phyloP scores from a whole-genome alignment of 2,888 invertebrate species.

The Drosophila macrospina region DNA sequence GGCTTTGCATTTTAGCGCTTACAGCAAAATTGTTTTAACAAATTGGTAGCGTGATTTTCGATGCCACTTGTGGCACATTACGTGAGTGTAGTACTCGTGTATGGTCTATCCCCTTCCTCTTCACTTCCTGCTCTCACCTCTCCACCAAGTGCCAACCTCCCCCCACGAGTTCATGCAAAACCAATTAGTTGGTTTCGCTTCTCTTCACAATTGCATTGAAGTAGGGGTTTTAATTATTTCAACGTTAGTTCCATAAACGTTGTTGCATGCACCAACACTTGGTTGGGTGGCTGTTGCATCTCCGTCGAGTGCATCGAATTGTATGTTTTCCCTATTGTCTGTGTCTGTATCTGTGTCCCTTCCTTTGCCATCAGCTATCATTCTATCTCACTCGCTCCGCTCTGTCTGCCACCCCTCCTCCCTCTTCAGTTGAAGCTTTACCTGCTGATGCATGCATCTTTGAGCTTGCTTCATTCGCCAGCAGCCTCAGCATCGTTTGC shows the following conservation, averaged over 20 bases:
- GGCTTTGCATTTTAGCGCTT: slow-evolving; percentile 39
- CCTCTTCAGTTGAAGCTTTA: slow-evolving; percentile 13
- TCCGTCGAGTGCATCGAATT: slow-evolving; percentile 24
- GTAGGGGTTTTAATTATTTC: slow-evolving; percentile 60
- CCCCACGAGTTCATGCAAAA: slow-evolving; percentile 76
- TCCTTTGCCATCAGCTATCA: slow-evolving; percentile 8
- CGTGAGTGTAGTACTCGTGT: background rate
- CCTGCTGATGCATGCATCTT: slow-evolving; percentile 53
- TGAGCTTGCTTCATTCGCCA: slow-evolving; percentile 24
- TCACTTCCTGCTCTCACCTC: background rate
- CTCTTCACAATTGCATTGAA: slow-evolving; percentile 61
- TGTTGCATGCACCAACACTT: slow-evolving; percentile 32
- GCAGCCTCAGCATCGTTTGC: slow-evolving; percentile 31
- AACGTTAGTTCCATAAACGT: slow-evolving; percentile 53
- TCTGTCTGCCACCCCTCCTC: background rate
- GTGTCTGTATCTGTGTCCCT: slow-evolving; percentile 13
- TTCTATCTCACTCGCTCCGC: background rate
- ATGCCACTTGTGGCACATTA: slow-evolving; percentile 61
- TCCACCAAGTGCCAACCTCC: background rate
- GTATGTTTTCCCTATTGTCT: slow-evolving; percentile 33
- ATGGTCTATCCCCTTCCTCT: slow-evolving; percentile 18
- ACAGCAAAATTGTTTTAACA: slow-evolving; percentile 43
- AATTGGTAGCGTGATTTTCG: slow-evolving; percentile 40
- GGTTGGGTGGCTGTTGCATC: slow-evolving; percentile 27
- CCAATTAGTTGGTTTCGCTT: slow-evolving; percentile 79